phyloP scores from a whole-genome alignment of 2,888 invertebrate genomes.

The Balanococcus diminutus region DNA sequence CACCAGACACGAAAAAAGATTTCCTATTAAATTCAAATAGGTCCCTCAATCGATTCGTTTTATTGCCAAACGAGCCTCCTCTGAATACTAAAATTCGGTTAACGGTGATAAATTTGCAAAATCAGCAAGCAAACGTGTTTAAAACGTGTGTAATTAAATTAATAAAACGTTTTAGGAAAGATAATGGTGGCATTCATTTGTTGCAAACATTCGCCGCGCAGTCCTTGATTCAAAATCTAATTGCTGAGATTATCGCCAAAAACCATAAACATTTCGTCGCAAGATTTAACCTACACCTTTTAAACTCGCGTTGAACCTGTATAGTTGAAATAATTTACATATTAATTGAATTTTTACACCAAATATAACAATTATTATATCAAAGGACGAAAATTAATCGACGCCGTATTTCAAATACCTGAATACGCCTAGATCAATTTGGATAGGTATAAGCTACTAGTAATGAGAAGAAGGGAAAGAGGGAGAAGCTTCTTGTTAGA shows the following conservation, averaged over 20 bases:
- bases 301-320: neutral
- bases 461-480: too few species aligned
- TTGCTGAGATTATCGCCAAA: conserved; percentile 19
- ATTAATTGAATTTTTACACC: conserved; percentile 16
- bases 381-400: neutral
- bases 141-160: conserved; percentile 29
- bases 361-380: conserved; percentile 11
- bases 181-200: neutral
- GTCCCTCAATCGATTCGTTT: neutral
- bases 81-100: conserved; percentile 26
- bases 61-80: neutral
- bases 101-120: conserved; percentile 3
- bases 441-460: too few species aligned
- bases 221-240: neutral
- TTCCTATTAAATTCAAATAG: neutral
- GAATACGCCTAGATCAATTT: too few species aligned
- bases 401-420: too few species aligned
- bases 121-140: conserved; percentile 15
- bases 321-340: conserved; percentile 1
- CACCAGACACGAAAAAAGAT: neutral
- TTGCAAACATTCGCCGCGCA: neutral
- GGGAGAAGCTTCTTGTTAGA: too few species aligned
- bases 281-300: conserved; percentile 17
- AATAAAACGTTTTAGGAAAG: conserved; percentile 26
- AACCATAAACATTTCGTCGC: conserved; percentile 32